phyloP scores from a whole-genome alignment of 2,113 vertebrate genomes.

The mouse (Mus musculus) region DNA sequence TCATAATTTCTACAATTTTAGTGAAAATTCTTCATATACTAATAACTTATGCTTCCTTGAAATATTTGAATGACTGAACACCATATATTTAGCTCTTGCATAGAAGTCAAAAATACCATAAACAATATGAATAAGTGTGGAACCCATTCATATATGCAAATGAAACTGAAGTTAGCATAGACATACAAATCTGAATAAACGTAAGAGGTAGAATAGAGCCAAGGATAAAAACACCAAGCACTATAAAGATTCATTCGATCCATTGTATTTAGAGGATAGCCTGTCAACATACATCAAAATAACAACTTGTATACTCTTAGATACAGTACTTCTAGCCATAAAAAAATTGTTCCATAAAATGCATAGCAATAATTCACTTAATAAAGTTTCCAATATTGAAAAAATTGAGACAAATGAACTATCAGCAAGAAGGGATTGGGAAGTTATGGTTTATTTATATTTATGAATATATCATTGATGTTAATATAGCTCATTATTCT shows the following conservation, averaged over 20 bases:
- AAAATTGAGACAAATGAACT: constrained; percentile 35
- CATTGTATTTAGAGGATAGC: background rate
- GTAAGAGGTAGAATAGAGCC: background rate
- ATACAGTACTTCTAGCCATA: background rate
- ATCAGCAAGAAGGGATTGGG: background rate
- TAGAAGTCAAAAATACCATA: constrained; percentile 25
- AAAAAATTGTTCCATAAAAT: constrained; percentile 34
- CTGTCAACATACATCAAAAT: background rate
- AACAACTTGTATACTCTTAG: background rate
- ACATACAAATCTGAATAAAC: constrained; percentile 16
- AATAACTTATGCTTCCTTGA: background rate
- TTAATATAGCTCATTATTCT: constrained; percentile 5
- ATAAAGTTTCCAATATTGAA: background rate
- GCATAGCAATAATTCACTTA: background rate
- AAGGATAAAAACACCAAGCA: background rate
- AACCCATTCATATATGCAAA: background rate
- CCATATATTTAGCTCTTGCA: background rate
- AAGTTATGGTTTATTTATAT: background rate
- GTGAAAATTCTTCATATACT: background rate
- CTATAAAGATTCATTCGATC: background rate
- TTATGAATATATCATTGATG: background rate
- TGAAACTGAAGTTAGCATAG: constrained; percentile 4
- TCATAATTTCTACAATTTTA: background rate
- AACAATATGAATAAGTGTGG: background rate
- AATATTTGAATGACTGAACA: background rate